Base-by-base conservation (phyloP, 1,140 invertebrate genomes). In the Triops longicaudatus region DNA sequence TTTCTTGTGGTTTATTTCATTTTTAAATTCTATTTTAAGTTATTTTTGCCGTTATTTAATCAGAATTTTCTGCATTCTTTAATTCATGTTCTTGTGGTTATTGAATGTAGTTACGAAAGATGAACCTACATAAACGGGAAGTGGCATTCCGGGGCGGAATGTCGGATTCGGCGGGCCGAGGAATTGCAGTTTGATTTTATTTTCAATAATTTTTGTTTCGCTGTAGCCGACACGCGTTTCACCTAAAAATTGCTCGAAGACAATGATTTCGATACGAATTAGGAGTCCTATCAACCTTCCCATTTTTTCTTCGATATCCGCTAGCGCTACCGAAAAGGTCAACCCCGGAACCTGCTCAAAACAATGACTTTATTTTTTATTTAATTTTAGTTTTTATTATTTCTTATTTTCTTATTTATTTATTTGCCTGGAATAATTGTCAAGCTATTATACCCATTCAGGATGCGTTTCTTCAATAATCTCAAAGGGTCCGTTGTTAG, bases 121-220 rank as follows among this genome's bases (percentile, higher is more conserved):
- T 22, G 10, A 22, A n/a, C 4, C 17, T 86, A 84, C 81, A 89
- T 86, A 82, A 27, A 83, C 80, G 26, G 83, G 83, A 78, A 88
- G 84, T 1, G 85, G 83, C 80, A 87, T 85, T 77, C 86, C 85
- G 5, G 89, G 88, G 80, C 87, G 88, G 80, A 89, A 90, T 28
- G 31, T 37, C 7, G 31, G 31, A 37, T 37, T 37, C 72, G 81
- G 81, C 31, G 83, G 81, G 27, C 87, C 87, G 1, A 90, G 81
- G 81, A 89, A 89, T 31, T 83, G 81, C 4, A 90, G 76, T 72
- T 82, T 82, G 7, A 88, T 77, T 11, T 81, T 81, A 14, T 84
- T 37, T 37, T 84, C 83, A 76, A 87, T 86, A 37, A 90, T 84
- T 73, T 85, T 80, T 4, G 87, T 86, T 73, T 85, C 85, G 26